These are phyloP conservation scores for Alectoris magna DNA, from an alignment of 2,797 vertebrate species.

Conservation along the genomic window DNA sequence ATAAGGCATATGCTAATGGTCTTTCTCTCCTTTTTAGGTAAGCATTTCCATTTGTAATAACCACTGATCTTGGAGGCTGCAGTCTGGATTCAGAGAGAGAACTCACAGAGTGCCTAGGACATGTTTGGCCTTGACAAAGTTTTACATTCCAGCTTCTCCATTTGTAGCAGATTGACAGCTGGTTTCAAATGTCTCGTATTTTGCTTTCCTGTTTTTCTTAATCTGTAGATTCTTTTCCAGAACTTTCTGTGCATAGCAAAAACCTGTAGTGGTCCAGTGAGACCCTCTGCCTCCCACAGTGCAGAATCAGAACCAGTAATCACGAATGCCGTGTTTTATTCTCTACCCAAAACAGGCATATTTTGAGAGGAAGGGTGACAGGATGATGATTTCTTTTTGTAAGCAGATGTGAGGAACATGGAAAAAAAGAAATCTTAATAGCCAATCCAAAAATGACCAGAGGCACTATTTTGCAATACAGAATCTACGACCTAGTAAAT, in stretches of 20 bases:
- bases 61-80: background rate
- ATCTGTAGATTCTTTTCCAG: background rate
- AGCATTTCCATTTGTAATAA: background rate
- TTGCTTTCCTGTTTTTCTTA: background rate
- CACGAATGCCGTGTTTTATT: slow-evolving; percentile 6
- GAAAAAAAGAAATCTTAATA: slow-evolving; percentile 22
- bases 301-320: background rate
- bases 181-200: background rate
- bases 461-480: slow-evolving; percentile 26
- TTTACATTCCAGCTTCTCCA: background rate
- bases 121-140: background rate
- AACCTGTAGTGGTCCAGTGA: background rate
- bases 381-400: background rate
- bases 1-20: background rate
- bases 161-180: background rate
- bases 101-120: background rate
- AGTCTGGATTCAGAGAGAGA: background rate
- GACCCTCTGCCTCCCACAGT: background rate
- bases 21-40: slow-evolving; percentile 35
- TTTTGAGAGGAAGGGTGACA: slow-evolving; percentile 6
- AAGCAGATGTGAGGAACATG: slow-evolving; percentile 22
- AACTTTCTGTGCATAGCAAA: background rate
- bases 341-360: background rate
- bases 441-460: slow-evolving; percentile 38
- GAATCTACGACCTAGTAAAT: slow-evolving; percentile 18